These are phyloP conservation scores for Conus canariensis DNA, from an alignment of 2,888 invertebrate species.

Conservation along the genomic window DNA sequence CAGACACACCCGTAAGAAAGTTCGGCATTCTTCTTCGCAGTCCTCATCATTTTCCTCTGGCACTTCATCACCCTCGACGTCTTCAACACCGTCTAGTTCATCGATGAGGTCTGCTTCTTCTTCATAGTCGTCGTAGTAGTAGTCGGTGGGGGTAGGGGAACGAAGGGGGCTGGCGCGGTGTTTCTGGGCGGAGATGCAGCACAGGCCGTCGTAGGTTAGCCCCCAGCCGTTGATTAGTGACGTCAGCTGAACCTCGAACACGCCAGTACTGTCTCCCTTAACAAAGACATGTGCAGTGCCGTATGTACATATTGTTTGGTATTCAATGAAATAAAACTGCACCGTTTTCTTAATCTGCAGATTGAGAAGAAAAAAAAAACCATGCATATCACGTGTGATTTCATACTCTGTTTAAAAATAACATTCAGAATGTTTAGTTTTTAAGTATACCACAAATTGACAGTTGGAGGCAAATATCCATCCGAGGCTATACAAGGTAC, in stretches of 20 bases:
- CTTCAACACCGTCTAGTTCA: not conserved
- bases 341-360: no score
- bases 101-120: not conserved
- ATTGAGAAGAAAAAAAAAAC: not conserved
- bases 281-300: slow-evolving; percentile 19
- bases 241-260: slow-evolving; percentile 62
- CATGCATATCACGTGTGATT: not conserved
- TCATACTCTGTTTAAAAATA: no score
- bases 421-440: no score
- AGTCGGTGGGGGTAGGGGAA: not conserved
- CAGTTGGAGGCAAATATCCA: no score
- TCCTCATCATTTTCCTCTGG: slow-evolving; percentile 42
- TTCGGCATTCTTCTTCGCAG: slow-evolving; percentile 61
- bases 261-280: slow-evolving; percentile 61
- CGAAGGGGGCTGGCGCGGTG: not conserved
- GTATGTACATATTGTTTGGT: no score
- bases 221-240: slow-evolving; percentile 63
- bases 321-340: no score
- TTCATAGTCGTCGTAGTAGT: not conserved
- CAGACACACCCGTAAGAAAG: slow-evolving; percentile 86
- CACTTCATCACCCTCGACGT: not conserved
- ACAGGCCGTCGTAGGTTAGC: slow-evolving; percentile 58
- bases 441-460: no score
- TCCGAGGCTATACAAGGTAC: no score
- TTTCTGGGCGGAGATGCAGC: slow-evolving; percentile 55